These are phyloP conservation scores for Heteromurus nitidus DNA, from an alignment of 2,888 invertebrate species.

Conservation along the genomic window DNA sequence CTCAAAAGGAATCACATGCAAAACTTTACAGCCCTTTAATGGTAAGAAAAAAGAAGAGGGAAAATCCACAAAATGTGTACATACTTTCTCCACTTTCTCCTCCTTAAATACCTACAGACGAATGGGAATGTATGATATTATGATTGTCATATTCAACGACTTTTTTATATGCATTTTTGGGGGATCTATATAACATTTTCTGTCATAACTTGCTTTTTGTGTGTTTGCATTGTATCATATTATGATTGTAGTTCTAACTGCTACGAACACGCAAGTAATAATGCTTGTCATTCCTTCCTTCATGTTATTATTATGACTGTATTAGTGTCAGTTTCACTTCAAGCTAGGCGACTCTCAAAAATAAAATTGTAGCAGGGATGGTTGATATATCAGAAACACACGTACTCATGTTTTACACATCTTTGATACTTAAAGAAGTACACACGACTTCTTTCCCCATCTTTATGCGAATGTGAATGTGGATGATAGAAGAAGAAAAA, in stretches of 20 bases:
- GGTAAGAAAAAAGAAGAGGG: background rate
- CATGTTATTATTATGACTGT: constrained; percentile 33
- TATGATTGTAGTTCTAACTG: constrained; percentile 9
- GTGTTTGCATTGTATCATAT: background rate
- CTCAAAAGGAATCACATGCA: background rate
- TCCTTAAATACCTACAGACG: too few species aligned
- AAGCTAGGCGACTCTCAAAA: constrained; percentile 6
- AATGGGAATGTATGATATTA: too few species aligned
- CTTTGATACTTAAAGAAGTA: too few species aligned
- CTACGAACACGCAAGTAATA: background rate
- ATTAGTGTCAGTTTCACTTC: constrained; percentile 40
- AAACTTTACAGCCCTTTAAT: constrained; percentile 1
- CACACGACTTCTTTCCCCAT: background rate
- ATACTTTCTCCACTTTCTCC: too few species aligned
- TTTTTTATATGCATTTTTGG: too few species aligned
- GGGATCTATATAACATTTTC: too few species aligned
- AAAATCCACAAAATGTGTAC: background rate
- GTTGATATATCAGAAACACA: too few species aligned
- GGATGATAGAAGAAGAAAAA: constrained; percentile 1
- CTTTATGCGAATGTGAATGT: background rate
- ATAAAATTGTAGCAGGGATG: too few species aligned
- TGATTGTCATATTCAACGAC: too few species aligned
- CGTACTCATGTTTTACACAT: too few species aligned
- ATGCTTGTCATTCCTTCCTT: constrained; percentile 32
- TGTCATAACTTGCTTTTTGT: too few species aligned